These are phyloP conservation scores for Pelagia noctiluca DNA, from an alignment of 30 jellyfish, hydroid and myxozoan species.

Conservation along the genomic window DNA sequence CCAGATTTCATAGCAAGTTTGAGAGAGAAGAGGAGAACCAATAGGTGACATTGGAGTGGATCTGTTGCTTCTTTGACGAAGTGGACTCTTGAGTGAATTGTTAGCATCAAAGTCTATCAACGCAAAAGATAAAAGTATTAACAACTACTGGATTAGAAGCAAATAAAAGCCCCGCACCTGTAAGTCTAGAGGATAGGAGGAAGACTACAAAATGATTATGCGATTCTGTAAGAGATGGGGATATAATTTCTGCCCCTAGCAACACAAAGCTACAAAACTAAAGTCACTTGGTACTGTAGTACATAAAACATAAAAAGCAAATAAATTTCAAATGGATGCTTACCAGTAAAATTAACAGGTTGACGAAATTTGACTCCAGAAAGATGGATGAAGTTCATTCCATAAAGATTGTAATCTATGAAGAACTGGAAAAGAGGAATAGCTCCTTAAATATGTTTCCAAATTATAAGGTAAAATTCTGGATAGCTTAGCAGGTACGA, in stretches of 20 bases:
- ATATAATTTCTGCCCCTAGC: too few relatives aligned
- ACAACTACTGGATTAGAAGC: neutral
- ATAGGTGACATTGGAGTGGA: conserved; percentile 49
- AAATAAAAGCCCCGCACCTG: neutral
- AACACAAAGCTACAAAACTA: too few relatives aligned
- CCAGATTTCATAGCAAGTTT: conserved; percentile 78
- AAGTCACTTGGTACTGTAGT: too few relatives aligned
- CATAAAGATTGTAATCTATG: conserved; percentile 91
- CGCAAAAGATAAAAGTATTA: neutral
- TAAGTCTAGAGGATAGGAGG: too few relatives aligned
- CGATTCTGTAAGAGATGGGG: too few relatives aligned
- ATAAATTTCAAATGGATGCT: neutral
- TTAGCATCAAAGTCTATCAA: neutral
- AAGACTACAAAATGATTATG: too few relatives aligned
- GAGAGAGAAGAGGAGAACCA: conserved; percentile 66
- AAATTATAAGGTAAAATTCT: too few relatives aligned
- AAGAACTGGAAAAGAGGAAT: conserved; percentile 71
- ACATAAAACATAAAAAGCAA: too few relatives aligned
- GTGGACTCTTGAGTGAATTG: conserved; percentile 22
- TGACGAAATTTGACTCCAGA: conserved; percentile 71
- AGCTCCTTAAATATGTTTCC: neutral
- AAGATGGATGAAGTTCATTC: conserved; percentile 87
- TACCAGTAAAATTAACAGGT: conserved; percentile 57
- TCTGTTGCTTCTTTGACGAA: neutral
- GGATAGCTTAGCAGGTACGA: too few relatives aligned